Evolutionary conservation across 1,140 invertebrate species (phyloP), one percentile per base, ranked within the genome.

Genomic region (Leguminivora glycinivorella): DNA sequence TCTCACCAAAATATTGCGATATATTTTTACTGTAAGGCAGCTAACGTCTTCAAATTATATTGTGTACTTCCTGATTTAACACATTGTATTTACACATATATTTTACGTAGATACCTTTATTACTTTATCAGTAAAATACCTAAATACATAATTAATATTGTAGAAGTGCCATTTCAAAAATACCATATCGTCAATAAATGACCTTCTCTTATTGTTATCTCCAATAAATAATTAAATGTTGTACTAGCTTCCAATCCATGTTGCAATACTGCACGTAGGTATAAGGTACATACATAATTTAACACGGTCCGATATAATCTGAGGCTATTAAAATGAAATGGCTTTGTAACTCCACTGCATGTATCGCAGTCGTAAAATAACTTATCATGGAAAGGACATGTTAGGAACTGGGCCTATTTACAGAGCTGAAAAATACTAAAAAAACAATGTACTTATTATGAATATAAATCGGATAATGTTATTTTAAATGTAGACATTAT

Each of bases 1-100:
- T 63, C 58, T 63, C 34, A 63, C 58, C 58, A 63, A 31, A 63
- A 63, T 63, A 63, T 63, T 63, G 29, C 58, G 58, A 63, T 34
- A 63, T 63, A 63, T 63, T 63, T 63, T 63, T 63, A 63, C 25
- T 63, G 58, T 63, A 63, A 63, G 58, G 58, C 58, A 63, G 58
- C 58, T 63, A 63, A 63, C 58, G 58, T 63, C 58, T 29, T 29
- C n/a, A 29, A 63, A 31, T 19, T 31, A 29, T 29, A 31, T 63
- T 17, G 5, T 17, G 58, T 63, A 63, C 58, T 63, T 63, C 58
- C 58, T 63, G 6, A 63, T 63, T 63, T 63, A 26, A 63, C 19
- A 52, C 47, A 52, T 17, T 31, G 26, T 63, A 34, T 63, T 29
- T 52, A 52, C 47, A 22, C 47, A 22, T 63, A 63, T 29, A 29